Base-by-base conservation (phyloP, 2,888 invertebrate species). In the Protodeltote pygarga region DNA sequence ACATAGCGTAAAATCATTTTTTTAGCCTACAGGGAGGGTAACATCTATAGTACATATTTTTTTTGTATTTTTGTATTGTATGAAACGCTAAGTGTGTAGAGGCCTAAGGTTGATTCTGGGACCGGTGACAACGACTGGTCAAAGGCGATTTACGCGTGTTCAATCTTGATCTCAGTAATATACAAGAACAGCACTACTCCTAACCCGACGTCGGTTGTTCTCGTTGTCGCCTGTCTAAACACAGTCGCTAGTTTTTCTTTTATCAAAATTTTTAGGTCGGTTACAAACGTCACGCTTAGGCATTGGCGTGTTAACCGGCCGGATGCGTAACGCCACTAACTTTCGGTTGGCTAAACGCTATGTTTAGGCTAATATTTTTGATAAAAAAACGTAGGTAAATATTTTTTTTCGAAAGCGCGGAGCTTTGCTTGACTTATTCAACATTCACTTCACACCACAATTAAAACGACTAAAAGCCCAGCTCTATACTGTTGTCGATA, bases 101-200 rank as follows among this genome's bases (percentile, higher is more conserved):
- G 53, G 39, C 37, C 8, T 48, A 24, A 34, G 10, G 31, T 58
- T 48, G 48, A 48, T 53, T 51, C 52, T 46, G 3, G n/a, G 40
- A 52, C 42, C 13, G 40, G 57, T 40, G 57, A 27, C 49, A 50
- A 3, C 29, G 39, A 17, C 9, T 10, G 37, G 11, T 25, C 24
- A 16, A 17, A 6, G 14, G 13, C 25, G 23, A 11, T 3, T 11
- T 20, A 10, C 23, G 41, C 39, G 44, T 44, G 49, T 42, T 58
- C 38, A 27, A 10, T 58, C 47, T 52, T 71, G 71, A 67, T 67
- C 67, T 70, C 71, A 70, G 35, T 46, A 41, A 51, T 11, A 48
- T 47, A 59, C 45, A 49, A 47, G 55, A 47, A 61, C 55, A 48
- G 38, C 54, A 60, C 44, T 46, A 46, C 17, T 39, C 44, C 24